Evolutionary conservation across 2,113 vertebrate species (phyloP), one percentile per base, ranked within the genome.

Genomic region (Trogon melanurus): DNA sequence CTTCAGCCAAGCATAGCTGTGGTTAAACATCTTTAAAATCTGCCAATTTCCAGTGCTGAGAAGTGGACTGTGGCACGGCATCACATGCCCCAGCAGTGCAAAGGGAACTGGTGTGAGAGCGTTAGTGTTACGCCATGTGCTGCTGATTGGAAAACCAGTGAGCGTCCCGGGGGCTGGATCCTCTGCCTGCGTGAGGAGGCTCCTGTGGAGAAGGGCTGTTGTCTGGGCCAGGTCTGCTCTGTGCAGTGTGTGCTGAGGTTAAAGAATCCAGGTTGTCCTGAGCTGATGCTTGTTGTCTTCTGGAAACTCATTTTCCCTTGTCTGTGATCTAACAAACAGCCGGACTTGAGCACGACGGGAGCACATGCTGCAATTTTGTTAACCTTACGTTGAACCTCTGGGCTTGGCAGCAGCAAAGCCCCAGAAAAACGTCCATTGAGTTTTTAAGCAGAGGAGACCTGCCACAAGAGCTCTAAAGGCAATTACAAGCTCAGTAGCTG

Each of bases 301-400:
- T 85, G 76, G 47, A 75, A 71, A 19, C 85, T 94, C 69, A 5
- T 81, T 89, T 94, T 83, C n/a, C 70, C 75, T 36, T 53, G 23
- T 72, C 83, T 70, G 58, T 62, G 60, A 64, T 44, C 20, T 48
- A 83, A 48, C 85, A 67, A 86, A 71, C 0, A 2, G 79, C 38
- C 0, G 2, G 65, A 57, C 58, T 34, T 15, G 51, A 83, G 60
- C 51, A n/a, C 65, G 70, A 41, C 85, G 79, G 83, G 85, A 91
- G 83, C 73, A 58, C 76, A 56, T 6, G 9, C 76, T 79, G 73
- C 65, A 61, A 1, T 96, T 96, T 96, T 82, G 80, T 76, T 96
- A 95, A 95, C 96, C 94, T 96, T 67, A 5, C 20, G 0, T 27
- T 97, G 96, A 96, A 95, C 91, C 88, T 87, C 50, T 81, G 88